Percentiles rank a stretch among this genome's conserved stretches.
Evolutionary conservation across 2,888 invertebrate genomes (phyloP).

Genomic region (Embidobia sp.): DNA sequence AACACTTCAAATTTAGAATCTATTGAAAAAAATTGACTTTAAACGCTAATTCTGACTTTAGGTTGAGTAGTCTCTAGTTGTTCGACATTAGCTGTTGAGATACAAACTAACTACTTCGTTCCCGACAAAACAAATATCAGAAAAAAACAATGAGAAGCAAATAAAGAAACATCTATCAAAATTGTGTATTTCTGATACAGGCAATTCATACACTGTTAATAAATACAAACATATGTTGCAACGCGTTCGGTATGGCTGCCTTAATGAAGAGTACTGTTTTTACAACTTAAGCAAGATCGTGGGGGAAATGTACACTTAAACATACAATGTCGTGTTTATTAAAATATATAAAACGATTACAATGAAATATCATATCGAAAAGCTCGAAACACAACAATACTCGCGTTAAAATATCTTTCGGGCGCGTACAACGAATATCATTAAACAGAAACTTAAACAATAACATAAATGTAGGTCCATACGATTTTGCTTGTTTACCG

Average conservation of each 20-base stretch:
- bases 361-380: slow-evolving; percentile 50
- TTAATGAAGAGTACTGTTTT: slow-evolving; percentile 32
- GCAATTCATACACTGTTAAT: slow-evolving; percentile 64
- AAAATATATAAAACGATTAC: slow-evolving; percentile 56
- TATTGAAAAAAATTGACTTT: too few relatives aligned
- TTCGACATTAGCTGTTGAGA: too few relatives aligned
- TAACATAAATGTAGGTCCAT: slow-evolving; percentile 36
- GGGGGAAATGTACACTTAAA: slow-evolving; percentile 49
- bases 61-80: too few relatives aligned
- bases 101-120: too few relatives aligned
- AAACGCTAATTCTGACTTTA: too few relatives aligned
- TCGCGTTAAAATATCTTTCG: slow-evolving; percentile 50
- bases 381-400: slow-evolving; percentile 47
- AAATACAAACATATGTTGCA: slow-evolving; percentile 37
- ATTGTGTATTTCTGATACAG: too few relatives aligned
- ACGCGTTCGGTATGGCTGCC: slow-evolving; percentile 39
- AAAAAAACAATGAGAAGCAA: too few relatives aligned
- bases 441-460: slow-evolving; percentile 38
- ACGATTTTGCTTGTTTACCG: slow-evolving; percentile 13
- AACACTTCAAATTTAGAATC: too few relatives aligned
- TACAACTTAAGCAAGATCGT: slow-evolving; percentile 12
- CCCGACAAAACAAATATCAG: too few relatives aligned
- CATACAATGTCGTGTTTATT: slow-evolving; percentile 72
- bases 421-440: slow-evolving; percentile 46
- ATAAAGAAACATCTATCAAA: too few relatives aligned